Base-by-base conservation (phyloP, 2,888 invertebrate species). In the Pseudeuparius sepicola region DNA sequence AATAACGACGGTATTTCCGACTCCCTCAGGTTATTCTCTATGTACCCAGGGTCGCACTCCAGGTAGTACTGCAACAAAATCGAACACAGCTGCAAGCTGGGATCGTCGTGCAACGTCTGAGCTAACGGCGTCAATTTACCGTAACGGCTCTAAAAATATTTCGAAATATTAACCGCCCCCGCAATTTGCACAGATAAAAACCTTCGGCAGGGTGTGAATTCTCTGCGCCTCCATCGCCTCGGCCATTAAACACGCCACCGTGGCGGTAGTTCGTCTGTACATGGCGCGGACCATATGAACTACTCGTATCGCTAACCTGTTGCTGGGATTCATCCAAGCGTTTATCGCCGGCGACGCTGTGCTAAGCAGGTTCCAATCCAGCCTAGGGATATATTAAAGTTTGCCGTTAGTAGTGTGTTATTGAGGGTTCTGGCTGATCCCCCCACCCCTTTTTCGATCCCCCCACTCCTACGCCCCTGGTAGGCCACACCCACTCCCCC, bases 271-370 rank as follows among this genome's bases (percentile, higher is more conserved):
- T 34, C 88, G 67, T 28, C 82, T 69, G 41, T 86, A 85, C 63
- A 85, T 72, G 2, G 81, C 80, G 24, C 85, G 71, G 48, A 86
- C 74, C 67, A 92, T 71, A 35, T 83, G 76, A 17, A 87, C 82
- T 29, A 85, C 78, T 46, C 86, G 74, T 40, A 86, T 84, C 29
- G 90, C 85, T 40, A 94, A 73, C 11, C 90, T 72, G 66, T 93
- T 92, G 59, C 85, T 81, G 0, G 94, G 93, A 68, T 92, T 93
- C 80, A 96, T 82, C 96, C 96, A 96, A 2, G 94, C 93, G 55
- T 92, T 92, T 49, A 96, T 94, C 0, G 93, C 90, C 0, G 96
- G 94, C 0, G 93, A 90, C 4, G 92, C 92, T 2, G 94, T 94
- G 56, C 92, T 93, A 33, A 96, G 63, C 35, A 96, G 66, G 65